Evolutionary conservation across 2,113 vertebrate genomes (phyloP).

Genomic region (Lagopus muta): DNA sequence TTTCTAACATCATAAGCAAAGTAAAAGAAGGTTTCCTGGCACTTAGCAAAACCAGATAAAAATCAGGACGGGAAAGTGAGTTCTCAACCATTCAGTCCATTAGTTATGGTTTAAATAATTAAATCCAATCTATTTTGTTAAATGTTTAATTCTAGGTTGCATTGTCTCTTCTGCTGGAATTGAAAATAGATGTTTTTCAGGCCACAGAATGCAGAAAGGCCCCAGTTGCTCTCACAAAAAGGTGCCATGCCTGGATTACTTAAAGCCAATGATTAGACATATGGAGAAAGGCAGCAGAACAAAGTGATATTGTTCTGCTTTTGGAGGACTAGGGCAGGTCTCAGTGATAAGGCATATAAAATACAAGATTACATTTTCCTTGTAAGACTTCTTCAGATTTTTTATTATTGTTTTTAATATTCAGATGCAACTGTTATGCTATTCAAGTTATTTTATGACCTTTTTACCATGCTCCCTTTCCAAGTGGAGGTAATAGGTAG

Average conservation of each 20-base stretch:
- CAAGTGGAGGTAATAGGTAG: slow-evolving; percentile 98
- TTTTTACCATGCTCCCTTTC: slow-evolving; percentile 98
- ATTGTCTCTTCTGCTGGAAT: neutral
- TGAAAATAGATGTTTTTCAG: slow-evolving; percentile 42
- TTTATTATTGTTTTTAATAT: neutral
- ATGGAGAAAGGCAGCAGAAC: neutral
- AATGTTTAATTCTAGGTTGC: slow-evolving; percentile 49
- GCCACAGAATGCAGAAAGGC: neutral
- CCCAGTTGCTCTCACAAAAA: neutral
- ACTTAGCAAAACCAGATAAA: slow-evolving; percentile 18
- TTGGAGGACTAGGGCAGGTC: neutral
- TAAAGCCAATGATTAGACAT: neutral
- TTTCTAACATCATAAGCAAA: slow-evolving; percentile 1
- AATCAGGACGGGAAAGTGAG: neutral
- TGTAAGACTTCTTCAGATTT: neutral
- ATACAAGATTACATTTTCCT: neutral
- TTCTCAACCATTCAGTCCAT: slow-evolving; percentile 33
- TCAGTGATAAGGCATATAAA: neutral
- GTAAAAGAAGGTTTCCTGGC: neutral
- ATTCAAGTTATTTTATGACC: slow-evolving; percentile 82
- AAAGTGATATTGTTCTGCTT: neutral
- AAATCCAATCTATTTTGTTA: slow-evolving; percentile 33
- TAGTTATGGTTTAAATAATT: slow-evolving; percentile 65
- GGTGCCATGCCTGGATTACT: neutral
- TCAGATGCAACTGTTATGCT: slow-evolving; percentile 58